Percentiles rank a stretch among this genome's conserved stretches.
Evolutionary conservation across 2,888 invertebrate genomes (phyloP).

Genomic region (Eulithis prunata): DNA sequence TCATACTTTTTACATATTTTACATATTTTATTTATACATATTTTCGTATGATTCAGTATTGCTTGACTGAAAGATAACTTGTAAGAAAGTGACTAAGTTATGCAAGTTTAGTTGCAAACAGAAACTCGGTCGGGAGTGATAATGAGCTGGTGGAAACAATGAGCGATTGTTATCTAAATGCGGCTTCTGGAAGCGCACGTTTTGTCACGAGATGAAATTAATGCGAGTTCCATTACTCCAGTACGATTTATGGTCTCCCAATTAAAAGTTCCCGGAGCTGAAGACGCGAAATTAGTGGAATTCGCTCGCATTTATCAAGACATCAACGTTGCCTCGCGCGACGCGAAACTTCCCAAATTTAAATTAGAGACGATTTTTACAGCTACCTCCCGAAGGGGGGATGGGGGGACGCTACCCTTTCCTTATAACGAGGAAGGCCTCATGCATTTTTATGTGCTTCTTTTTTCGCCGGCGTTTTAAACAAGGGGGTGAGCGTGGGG

Average conservation of each 20-base stretch:
- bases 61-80: neutral
- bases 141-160: conserved; percentile 63
- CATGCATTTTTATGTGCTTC: conserved; percentile 86
- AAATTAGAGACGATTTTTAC: conserved; percentile 85
- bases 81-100: neutral
- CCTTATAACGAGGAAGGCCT: conserved; percentile 86
- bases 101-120: conserved; percentile 11
- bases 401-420: conserved; percentile 80
- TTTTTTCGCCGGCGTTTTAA: conserved; percentile 85
- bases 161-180: conserved; percentile 78
- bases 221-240: conserved; percentile 73
- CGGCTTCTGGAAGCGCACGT: conserved; percentile 64
- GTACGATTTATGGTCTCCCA: conserved; percentile 79
- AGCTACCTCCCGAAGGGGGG: conserved; percentile 77
- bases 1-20: too few species aligned
- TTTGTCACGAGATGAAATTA: conserved; percentile 78
- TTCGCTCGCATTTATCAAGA: conserved; percentile 83
- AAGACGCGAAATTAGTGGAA: conserved; percentile 82
- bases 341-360: conserved; percentile 84
- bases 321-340: conserved; percentile 80
- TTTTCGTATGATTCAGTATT: too few species aligned
- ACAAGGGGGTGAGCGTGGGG: conserved; percentile 83
- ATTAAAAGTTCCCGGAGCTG: conserved; percentile 81
- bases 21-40: too few species aligned
- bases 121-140: conserved; percentile 18